These are phyloP conservation scores for Ellobius talpinus DNA, from an alignment of 2,113 vertebrate genomes.

Conservation along the genomic window DNA sequence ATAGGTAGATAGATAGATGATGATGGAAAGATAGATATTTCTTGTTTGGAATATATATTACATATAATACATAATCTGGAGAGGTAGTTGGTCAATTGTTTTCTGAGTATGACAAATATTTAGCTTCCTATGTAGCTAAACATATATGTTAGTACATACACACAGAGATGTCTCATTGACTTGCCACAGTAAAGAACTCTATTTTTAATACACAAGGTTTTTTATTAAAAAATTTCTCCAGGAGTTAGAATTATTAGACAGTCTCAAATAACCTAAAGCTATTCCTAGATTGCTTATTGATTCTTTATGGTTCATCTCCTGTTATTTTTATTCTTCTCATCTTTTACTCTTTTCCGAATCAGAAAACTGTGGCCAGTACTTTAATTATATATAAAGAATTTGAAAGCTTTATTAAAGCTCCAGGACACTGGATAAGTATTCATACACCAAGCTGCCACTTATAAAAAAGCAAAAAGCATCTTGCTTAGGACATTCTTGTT, in stretches of 20 bases:
- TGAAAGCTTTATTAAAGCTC: constrained; percentile 24
- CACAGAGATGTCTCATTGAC: not conserved
- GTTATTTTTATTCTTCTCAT: constrained; percentile 15
- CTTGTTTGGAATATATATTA: not conserved
- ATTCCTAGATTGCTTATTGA: constrained; percentile 41
- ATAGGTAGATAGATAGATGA: not conserved
- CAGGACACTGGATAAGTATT: not conserved
- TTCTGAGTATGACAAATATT: constrained; percentile 17
- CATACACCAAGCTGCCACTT: not conserved
- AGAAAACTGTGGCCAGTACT: not conserved
- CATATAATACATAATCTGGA: not conserved
- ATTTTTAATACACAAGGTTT: not conserved
- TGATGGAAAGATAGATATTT: not conserved
- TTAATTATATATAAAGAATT: not conserved
- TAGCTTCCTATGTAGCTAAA: not conserved
- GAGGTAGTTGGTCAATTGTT: not conserved
- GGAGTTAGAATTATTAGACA: constrained; percentile 5
- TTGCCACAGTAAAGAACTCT: not conserved
- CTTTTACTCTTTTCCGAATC: not conserved
- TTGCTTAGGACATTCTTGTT: constrained; percentile 30
- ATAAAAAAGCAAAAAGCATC: constrained; percentile 26
- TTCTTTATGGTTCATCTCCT: constrained; percentile 44
- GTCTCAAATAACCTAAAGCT: constrained; percentile 40
- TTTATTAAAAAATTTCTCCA: not conserved
- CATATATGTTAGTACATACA: not conserved